Evolutionary conservation across 1,140 invertebrate genomes (phyloP).

Genomic region (Nasonia giraulti): DNA sequence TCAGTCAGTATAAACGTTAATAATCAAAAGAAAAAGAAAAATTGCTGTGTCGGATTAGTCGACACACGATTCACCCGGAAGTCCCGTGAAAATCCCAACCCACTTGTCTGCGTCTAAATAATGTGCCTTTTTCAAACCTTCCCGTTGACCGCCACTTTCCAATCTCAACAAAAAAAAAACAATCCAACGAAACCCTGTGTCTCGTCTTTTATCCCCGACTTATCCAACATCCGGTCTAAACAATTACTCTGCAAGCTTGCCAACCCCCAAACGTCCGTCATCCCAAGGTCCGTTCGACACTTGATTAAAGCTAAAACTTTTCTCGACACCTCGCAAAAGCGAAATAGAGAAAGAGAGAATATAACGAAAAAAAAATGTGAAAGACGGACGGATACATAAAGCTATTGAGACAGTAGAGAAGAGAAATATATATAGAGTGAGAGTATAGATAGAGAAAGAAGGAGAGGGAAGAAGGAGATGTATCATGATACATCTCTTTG

Average conservation of each 20-base stretch:
- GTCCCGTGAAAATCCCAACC: constrained; percentile 55
- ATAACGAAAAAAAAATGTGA: constrained; percentile 30
- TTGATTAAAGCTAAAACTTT: constrained; percentile 55
- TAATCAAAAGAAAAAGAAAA: constrained; percentile 48
- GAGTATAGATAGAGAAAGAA: constrained; percentile 17
- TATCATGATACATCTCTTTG: constrained; percentile 53
- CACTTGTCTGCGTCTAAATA: constrained; percentile 77
- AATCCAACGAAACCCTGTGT: constrained; percentile 51
- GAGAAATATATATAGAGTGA: constrained; percentile 36
- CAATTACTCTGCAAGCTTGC: constrained; percentile 48
- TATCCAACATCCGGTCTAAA: constrained; percentile 51
- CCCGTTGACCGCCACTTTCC: constrained; percentile 58
- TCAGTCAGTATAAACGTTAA: background rate
- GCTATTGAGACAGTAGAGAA: constrained; percentile 35
- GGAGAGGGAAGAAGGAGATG: constrained; percentile 35
- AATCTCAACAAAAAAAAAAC: constrained; percentile 40
- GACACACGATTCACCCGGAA: constrained; percentile 47
- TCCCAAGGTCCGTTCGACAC: constrained; percentile 51
- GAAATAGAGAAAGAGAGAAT: constrained; percentile 39
- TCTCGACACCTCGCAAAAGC: constrained; percentile 48
- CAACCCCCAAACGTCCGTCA: constrained; percentile 40
- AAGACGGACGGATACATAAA: constrained; percentile 43
- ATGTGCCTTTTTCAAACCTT: constrained; percentile 66
- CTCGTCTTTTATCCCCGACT: constrained; percentile 50
- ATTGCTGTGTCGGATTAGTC: constrained; percentile 64